Conservation (phyloP, 2,888 invertebrate species). For the Strigamia maritima region DNA sequence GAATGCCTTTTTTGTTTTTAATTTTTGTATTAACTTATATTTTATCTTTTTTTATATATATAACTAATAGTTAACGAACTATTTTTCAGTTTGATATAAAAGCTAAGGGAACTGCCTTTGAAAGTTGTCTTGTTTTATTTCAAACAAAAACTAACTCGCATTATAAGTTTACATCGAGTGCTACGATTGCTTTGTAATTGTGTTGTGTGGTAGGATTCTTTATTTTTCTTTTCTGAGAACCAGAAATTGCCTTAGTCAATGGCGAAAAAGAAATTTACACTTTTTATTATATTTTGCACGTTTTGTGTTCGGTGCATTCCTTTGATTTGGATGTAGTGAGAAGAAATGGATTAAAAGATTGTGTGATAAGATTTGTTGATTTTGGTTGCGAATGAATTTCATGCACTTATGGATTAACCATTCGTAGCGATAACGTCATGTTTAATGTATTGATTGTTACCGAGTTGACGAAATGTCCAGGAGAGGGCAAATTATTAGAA, state of each 20-base stretch:
- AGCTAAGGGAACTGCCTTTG: conserved; percentile 4
- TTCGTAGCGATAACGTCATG: not conserved
- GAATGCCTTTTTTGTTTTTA: not conserved
- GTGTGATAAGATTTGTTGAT: not conserved
- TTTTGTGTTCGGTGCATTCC: not conserved
- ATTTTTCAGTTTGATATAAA: conserved; percentile 2
- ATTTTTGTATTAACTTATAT: not conserved
- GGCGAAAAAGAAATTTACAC: not conserved
- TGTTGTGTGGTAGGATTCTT: not conserved
- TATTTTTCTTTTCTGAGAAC: not conserved
- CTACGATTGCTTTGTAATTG: not conserved
- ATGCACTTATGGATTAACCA: not conserved
- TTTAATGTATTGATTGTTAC: not conserved
- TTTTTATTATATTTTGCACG: not conserved
- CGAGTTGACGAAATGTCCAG: not conserved
- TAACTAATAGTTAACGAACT: not conserved
- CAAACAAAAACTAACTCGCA: not conserved
- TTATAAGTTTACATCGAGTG: not conserved
- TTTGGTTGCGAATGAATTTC: not conserved
- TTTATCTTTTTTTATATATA: not conserved
- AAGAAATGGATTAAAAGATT: not conserved
- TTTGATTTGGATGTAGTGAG: not conserved
- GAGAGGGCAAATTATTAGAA: not conserved
- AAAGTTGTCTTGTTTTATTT: conserved; percentile 4
- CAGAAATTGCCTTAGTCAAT: not conserved